Conservation (phyloP, 2,888 invertebrate genomes). For the Bellardia bayeri region DNA sequence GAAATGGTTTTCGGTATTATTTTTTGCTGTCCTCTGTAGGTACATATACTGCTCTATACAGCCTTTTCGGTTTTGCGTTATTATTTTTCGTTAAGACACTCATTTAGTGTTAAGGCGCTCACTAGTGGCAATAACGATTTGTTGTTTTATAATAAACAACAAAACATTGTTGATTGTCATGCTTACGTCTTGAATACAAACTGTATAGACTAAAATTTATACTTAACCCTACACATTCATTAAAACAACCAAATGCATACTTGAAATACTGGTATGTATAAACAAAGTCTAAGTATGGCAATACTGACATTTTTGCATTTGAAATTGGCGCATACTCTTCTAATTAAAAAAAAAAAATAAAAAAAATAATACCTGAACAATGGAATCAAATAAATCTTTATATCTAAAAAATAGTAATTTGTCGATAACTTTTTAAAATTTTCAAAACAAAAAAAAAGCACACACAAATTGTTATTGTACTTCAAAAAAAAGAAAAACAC, state of each 20-base stretch:
- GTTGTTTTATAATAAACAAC: constrained; percentile 83
- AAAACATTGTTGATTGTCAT: constrained; percentile 77
- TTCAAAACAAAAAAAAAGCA: background rate
- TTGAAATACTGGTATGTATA: no score
- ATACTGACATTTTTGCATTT: background rate
- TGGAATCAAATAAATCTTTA: constrained; percentile 33
- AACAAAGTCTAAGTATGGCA: no score
- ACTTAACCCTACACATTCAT: background rate
- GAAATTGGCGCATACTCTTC: constrained; percentile 8
- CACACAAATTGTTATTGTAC: background rate
- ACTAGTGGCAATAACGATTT: constrained; percentile 79
- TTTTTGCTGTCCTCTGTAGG: background rate
- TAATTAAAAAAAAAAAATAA: background rate
- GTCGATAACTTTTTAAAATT: constrained; percentile 26
- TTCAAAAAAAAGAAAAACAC: background rate
- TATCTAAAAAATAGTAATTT: constrained; percentile 45
- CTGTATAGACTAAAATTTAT: constrained; percentile 9
- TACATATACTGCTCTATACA: background rate
- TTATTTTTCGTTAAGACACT: constrained; percentile 24
- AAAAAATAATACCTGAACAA: background rate
- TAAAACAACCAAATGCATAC: no score
- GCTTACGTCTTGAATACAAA: constrained; percentile 37
- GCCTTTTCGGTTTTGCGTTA: background rate
- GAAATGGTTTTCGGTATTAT: constrained; percentile 6
- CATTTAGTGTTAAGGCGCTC: constrained; percentile 49